A percentile compares a stretch with the other conserved stretches of the same genome.
Conservation (phyloP, 2,797 vertebrate species). For the Forpus xanthops region DNA sequence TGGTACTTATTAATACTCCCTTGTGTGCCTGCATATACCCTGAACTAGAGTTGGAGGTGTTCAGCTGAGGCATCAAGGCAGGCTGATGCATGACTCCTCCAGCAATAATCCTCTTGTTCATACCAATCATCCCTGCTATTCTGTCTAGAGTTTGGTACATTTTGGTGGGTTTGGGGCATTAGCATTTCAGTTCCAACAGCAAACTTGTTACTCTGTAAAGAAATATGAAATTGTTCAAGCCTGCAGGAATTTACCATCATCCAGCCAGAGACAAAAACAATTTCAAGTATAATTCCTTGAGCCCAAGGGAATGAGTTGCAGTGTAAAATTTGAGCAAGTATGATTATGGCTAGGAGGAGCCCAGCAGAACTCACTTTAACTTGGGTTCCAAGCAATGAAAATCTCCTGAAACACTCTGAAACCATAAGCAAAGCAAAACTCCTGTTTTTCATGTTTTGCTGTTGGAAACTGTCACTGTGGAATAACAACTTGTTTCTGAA, state of each 20-base stretch:
- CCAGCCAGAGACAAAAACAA: conserved; percentile 19
- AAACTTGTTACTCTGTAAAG: neutral
- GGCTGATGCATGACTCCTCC: neutral
- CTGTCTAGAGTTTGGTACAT: neutral
- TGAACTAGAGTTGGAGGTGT: neutral
- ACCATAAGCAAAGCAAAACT: conserved; percentile 12
- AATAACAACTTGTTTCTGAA: conserved; percentile 49
- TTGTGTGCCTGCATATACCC: rapidly evolving
- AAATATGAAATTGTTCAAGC: neutral
- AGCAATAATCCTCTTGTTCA: neutral
- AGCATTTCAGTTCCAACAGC: neutral
- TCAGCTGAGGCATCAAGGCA: neutral
- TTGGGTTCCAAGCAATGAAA: conserved; percentile 1
- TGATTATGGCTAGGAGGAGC: conserved; percentile 30
- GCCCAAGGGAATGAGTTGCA: conserved; percentile 19
- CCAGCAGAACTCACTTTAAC: neutral
- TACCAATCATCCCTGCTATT: neutral
- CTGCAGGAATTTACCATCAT: conserved; percentile 37
- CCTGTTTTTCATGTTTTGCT: conserved; percentile 12
- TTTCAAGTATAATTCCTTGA: conserved; percentile 4
- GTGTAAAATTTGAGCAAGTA: neutral
- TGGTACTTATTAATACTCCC: neutral
- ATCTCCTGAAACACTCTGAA: conserved; percentile 3
- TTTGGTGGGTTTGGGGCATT: neutral
- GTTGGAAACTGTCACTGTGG: conserved; percentile 35